These are phyloP conservation scores for Drosophila testacea DNA, from an alignment of 2,888 invertebrate species.

Conservation along the genomic window DNA sequence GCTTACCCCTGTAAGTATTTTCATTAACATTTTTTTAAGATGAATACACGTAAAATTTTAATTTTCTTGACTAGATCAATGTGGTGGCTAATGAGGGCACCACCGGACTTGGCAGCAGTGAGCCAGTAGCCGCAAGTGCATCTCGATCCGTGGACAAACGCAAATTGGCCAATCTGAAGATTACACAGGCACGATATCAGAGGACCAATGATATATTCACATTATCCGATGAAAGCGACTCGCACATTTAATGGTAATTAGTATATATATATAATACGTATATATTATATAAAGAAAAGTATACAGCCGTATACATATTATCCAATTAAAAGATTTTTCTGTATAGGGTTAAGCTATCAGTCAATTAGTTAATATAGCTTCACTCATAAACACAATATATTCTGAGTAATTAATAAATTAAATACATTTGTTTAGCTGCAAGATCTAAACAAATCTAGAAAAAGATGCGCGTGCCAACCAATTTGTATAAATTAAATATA, in stretches of 20 bases:
- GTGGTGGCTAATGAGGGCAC: conserved; percentile 88
- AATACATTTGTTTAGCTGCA: conserved; percentile 40
- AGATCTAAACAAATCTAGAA: conserved; percentile 52
- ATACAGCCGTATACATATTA: conserved; percentile 46
- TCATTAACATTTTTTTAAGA: neutral
- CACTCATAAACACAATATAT: conserved; percentile 47
- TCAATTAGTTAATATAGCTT: conserved; percentile 80
- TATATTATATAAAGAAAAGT: conserved; percentile 50
- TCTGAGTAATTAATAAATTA: conserved; percentile 45
- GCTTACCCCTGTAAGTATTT: conserved; percentile 89
- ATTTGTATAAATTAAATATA: conserved; percentile 50
- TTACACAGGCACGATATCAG: conserved; percentile 83
- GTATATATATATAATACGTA: conserved; percentile 49
- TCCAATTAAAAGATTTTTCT: conserved; percentile 66
- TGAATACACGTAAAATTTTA: neutral
- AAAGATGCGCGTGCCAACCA: conserved; percentile 47
- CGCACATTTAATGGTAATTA: conserved; percentile 66
- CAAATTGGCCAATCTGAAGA: conserved; percentile 80
- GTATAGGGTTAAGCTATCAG: conserved; percentile 83
- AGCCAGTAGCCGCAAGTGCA: conserved; percentile 52
- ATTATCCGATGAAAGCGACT: conserved; percentile 76
- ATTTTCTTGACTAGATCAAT: conserved; percentile 86
- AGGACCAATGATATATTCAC: conserved; percentile 79
- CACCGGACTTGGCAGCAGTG: conserved; percentile 88
- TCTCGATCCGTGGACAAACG: conserved; percentile 66